Evolutionary conservation across 2,888 invertebrate species (phyloP).

Genomic region (Lycocerus yunnanus): DNA sequence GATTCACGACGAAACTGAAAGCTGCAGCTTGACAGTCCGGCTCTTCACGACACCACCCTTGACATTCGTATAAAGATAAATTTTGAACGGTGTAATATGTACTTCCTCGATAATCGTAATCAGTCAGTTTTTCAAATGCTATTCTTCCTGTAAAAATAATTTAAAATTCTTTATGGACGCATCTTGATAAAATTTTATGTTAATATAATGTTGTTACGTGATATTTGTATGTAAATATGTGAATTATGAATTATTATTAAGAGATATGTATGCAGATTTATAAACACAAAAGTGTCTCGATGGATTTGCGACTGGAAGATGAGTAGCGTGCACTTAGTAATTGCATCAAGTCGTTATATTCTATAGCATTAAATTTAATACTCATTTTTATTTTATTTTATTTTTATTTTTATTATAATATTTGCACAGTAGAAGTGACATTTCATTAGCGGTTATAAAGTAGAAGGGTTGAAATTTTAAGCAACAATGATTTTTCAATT

Average conservation of each 20-base stretch:
- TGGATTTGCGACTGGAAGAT: neutral
- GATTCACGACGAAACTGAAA: conserved; percentile 92
- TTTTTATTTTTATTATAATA: neutral
- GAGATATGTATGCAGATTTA: neutral
- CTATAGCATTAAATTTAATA: too few relatives aligned
- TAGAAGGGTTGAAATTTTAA: neutral
- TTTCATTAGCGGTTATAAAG: neutral
- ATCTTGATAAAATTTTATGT: too few relatives aligned
- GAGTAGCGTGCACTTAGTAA: neutral
- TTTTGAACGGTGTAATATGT: conserved; percentile 93
- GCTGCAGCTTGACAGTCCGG: conserved; percentile 90
- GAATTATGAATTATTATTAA: too few relatives aligned
- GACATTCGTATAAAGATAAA: conserved; percentile 89
- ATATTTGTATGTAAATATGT: neutral
- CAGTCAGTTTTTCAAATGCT: conserved; percentile 92
- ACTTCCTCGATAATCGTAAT: conserved; percentile 87
- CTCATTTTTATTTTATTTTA: too few relatives aligned
- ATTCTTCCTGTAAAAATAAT: conserved; percentile 68
- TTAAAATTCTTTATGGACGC: too few relatives aligned
- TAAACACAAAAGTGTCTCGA: neutral
- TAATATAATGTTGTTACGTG: neutral
- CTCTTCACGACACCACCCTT: conserved; percentile 94
- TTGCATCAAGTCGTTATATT: too few relatives aligned
- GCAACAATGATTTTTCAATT: neutral
- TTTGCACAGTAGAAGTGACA: neutral